These are phyloP conservation scores for Hoplostethus mediterraneus DNA, from an alignment of 2,797 vertebrate genomes.

Conservation along the genomic window DNA sequence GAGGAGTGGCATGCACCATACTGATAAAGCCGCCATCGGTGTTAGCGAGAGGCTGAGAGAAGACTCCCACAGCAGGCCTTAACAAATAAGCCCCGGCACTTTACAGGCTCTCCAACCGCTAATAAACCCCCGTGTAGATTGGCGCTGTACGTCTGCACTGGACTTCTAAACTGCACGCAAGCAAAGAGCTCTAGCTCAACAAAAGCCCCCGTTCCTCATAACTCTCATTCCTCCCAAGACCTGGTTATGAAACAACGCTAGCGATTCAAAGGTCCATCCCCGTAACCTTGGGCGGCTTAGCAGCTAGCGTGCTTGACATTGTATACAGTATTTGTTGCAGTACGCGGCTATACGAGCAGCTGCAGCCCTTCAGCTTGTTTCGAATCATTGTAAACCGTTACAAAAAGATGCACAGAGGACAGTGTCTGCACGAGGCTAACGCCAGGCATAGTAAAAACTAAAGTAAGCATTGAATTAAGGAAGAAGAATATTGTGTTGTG, in stretches of 20 bases:
- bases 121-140: conserved; percentile 49
- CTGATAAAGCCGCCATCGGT: conserved; percentile 23
- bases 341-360: conserved; percentile 28
- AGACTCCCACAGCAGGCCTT: conserved; percentile 43
- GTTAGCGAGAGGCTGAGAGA: conserved; percentile 7
- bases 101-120: conserved; percentile 45
- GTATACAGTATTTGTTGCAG: conserved; percentile 36
- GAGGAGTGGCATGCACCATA: not conserved
- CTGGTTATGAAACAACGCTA: conserved; percentile 30
- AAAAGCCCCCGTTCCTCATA: conserved; percentile 47
- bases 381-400: conserved; percentile 34
- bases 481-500: not conserved
- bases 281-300: conserved; percentile 42
- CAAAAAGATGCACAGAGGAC: conserved; percentile 4
- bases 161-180: conserved; percentile 43
- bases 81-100: conserved; percentile 47
- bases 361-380: conserved; percentile 41
- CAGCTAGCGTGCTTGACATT: conserved; percentile 45
- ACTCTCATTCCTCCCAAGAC: conserved; percentile 38
- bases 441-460: conserved; percentile 3
- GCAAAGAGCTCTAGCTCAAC: conserved; percentile 38
- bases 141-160: conserved; percentile 33
- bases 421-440: conserved; percentile 12
- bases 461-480: not conserved
- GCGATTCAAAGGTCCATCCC: conserved; percentile 17